phyloP scores from a whole-genome alignment of 2,888 invertebrate genomes.

The Rhimphoctona megacephalus region DNA sequence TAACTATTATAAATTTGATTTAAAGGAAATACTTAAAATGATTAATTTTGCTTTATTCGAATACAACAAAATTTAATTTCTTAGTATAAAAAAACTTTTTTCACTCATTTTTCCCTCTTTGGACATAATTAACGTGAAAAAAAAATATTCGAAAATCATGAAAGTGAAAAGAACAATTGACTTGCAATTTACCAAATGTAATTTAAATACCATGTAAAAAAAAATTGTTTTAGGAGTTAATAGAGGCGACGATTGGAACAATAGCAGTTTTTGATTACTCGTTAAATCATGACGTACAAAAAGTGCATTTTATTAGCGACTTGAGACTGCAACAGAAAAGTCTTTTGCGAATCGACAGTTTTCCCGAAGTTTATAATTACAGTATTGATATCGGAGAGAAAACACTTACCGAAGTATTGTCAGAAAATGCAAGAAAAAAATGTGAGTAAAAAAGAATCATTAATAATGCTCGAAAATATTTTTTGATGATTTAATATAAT shows the following conservation, averaged over 20 bases:
- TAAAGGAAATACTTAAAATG: too few species aligned
- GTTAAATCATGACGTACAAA: constrained; percentile 77
- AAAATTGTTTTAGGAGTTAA: constrained; percentile 76
- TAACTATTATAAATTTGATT: background rate
- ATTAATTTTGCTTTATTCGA: too few species aligned
- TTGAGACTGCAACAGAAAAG: constrained; percentile 79
- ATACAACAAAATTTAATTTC: too few species aligned
- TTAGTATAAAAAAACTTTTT: too few species aligned
- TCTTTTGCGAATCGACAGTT: constrained; percentile 74
- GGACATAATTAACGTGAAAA: too few species aligned
- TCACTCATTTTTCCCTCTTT: too few species aligned
- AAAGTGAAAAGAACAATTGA: too few species aligned
- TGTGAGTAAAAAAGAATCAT: constrained; percentile 70
- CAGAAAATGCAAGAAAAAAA: constrained; percentile 76
- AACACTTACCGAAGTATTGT: constrained; percentile 75
- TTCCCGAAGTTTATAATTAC: constrained; percentile 76
- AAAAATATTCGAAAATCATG: too few species aligned
- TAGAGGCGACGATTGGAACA: constrained; percentile 78
- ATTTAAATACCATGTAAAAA: background rate
- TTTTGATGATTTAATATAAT: background rate
- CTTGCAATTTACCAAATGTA: background rate
- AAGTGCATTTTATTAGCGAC: constrained; percentile 79
- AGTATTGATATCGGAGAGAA: constrained; percentile 75
- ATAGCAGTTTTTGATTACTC: constrained; percentile 77
- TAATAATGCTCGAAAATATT: background rate